Evolutionary conservation across 2,113 vertebrate species (phyloP), one percentile per base, ranked within the genome.

Genomic region (Stegostoma tigrinum): DNA sequence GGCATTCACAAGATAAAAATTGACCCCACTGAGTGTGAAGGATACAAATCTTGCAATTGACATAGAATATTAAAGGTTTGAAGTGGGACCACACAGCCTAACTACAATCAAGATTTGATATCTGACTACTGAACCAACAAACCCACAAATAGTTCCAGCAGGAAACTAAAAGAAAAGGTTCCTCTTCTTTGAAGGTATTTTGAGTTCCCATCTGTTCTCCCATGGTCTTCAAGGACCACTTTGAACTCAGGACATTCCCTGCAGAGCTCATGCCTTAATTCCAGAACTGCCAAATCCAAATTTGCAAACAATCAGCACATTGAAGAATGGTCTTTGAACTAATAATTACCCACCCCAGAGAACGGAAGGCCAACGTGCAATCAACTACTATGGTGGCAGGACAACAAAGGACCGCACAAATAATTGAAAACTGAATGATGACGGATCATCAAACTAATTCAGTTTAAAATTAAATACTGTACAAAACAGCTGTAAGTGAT

Each of bases 161-260:
- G 89, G 87, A 90, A 90, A 55, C 27, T 90, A 17, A 52, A 52
- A 34, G 23, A 19, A 91, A 66, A 64, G 30, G 55, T 17, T 61
- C 52, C 89, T 91, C 61, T 27, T 55, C 27, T 91, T 55, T 61
- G 52, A 64, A 55, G n/a, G 64, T 93, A 93, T 93, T 93, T 93
- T 93, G 89, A 93, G 61, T n/a, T 10, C 38, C 5, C 89, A 93
- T 66, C 89, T 93, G 89, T 93, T 66, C 61, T 38, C 21, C 61
- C 30, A 66, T 93, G 61, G 61, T 93, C 89, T 93, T 93, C 89
- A 66, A 93, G 89, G 55, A 66, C 89, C 61, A 93, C 89, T 93
- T 93, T 93, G 89, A 93, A 93, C 61, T 64, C 38, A 66, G 61
- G 89, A 93, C 89, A 93, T 93, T 66, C 61, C 61, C 89, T 67